Evolutionary conservation across 35 echinoderm and acorn worm species (phyloP), one percentile per base, ranked within the genome.

Genomic region (Patiria miniata): DNA sequence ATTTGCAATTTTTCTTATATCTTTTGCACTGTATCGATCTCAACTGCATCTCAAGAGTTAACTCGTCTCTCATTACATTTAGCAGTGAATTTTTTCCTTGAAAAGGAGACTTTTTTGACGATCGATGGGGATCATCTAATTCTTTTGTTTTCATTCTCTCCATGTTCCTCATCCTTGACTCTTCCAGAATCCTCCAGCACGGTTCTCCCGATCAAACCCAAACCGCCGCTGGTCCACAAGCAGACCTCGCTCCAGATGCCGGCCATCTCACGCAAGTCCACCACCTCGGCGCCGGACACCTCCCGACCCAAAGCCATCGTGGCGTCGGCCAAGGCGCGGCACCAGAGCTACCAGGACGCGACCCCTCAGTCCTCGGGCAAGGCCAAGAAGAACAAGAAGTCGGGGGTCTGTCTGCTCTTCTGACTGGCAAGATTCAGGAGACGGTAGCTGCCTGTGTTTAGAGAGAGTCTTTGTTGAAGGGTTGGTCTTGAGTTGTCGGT

Each of bases 201-300:
- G 52, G 51, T 95, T 77, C 37, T 91, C 59, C 69, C 89, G 26
- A 78, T 95, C 89, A 85, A 87, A 77, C 77, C 85, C 52, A 79
- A 90, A 40, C 93, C 93, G 21, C 93, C 93, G 28, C 77, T 88
- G 16, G 88, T 95, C 18, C 93, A 91, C 58, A 95, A 95, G 54
- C 93, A 95, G 77, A 95, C 93, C 16, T 95, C 93, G 7, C 52
- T 95, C 3, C 90, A 95, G n/a, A 54, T 95, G 79, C 81, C 89
- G n/a, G 60, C 69, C 22, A 77, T 83, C 30, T 83, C 80, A 39
- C 89, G 93, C 81, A 95, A 95, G 78, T 95, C 93, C 7, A 95
- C 93, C 23, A 82, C 55, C 21, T 95, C 93, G 19, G 82, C 80
- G 4, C 93, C 93, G 39, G 93, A 95, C 59, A 81, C 86, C 12